These are phyloP conservation scores for Polylopha cassiicola DNA, from an alignment of 2,888 invertebrate genomes.

Conservation along the genomic window DNA sequence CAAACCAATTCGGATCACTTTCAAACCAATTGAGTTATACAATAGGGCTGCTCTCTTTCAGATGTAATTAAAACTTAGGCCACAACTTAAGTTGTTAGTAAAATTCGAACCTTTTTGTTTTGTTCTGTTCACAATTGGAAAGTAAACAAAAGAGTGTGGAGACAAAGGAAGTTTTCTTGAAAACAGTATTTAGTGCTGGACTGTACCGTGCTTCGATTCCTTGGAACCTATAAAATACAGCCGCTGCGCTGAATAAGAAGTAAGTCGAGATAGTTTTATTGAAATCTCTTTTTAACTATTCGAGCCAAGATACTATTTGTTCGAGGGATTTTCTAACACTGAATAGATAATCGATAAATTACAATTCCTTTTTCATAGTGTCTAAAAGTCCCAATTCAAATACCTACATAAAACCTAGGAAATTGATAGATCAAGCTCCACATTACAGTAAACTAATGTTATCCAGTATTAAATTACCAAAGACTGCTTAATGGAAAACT, in stretches of 20 bases:
- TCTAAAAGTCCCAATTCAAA: too few relatives aligned
- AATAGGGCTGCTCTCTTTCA: slow-evolving; percentile 56
- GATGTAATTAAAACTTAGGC: slow-evolving; percentile 69
- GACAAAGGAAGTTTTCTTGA: slow-evolving; percentile 59
- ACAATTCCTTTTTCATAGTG: too few relatives aligned
- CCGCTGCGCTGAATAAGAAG: slow-evolving; percentile 48
- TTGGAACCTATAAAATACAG: slow-evolving; percentile 46
- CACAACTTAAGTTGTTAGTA: slow-evolving; percentile 54
- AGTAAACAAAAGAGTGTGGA: slow-evolving; percentile 60
- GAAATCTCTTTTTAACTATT: slow-evolving; percentile 40
- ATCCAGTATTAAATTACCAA: too few relatives aligned
- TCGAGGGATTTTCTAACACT: background rate
- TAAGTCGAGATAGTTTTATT: slow-evolving; percentile 40
- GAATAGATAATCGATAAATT: too few relatives aligned
- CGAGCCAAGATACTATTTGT: slow-evolving; percentile 21
- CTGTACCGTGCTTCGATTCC: slow-evolving; percentile 45
- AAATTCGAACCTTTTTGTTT: slow-evolving; percentile 64
- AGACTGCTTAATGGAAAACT: too few relatives aligned
- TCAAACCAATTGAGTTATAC: too few relatives aligned
- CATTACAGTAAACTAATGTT: too few relatives aligned
- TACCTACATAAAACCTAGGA: too few relatives aligned
- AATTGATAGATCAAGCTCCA: too few relatives aligned
- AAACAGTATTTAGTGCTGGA: slow-evolving; percentile 64
- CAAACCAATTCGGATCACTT: too few relatives aligned
- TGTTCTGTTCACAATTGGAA: slow-evolving; percentile 55